Conservation (phyloP, 2,113 vertebrate genomes). For the Urocynchramus pylzowi region DNA sequence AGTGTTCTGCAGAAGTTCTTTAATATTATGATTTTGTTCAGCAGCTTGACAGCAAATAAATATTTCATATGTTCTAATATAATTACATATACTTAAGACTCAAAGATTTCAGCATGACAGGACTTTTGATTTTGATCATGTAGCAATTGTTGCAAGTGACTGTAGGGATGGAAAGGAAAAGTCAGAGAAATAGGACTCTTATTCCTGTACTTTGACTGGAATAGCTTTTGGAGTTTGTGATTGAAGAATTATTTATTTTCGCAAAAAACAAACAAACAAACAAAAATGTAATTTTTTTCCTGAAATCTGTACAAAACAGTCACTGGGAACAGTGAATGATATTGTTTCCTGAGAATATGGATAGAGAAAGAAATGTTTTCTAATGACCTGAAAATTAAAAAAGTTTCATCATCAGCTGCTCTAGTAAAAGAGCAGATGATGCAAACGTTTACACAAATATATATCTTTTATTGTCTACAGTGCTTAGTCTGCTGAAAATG, state of each 20-base stretch:
- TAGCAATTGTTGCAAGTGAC: neutral
- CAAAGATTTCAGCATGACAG: neutral
- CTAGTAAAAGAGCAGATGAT: neutral
- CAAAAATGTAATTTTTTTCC: too few species aligned
- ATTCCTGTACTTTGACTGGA: neutral
- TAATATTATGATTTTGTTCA: neutral
- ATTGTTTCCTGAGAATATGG: neutral
- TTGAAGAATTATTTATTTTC: neutral
- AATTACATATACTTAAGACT: neutral
- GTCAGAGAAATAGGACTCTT: neutral
- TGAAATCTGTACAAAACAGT: neutral
- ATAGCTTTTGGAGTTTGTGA: neutral
- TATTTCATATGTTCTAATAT: neutral
- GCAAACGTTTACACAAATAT: neutral
- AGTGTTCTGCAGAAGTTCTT: neutral
- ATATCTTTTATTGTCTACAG: neutral
- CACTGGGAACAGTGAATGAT: neutral
- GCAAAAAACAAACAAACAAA: too few species aligned
- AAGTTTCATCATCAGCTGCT: neutral
- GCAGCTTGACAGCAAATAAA: conserved; percentile 32
- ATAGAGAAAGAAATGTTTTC: neutral
- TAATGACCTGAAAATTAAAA: neutral
- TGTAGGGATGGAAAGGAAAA: neutral
- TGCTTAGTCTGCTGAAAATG: neutral
- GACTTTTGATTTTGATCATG: neutral